A percentile compares a stretch with the other conserved stretches of the same genome.
These are phyloP conservation scores for Takifugu rubripes DNA, from an alignment of 2,797 vertebrate species.

Conservation along the genomic window DNA sequence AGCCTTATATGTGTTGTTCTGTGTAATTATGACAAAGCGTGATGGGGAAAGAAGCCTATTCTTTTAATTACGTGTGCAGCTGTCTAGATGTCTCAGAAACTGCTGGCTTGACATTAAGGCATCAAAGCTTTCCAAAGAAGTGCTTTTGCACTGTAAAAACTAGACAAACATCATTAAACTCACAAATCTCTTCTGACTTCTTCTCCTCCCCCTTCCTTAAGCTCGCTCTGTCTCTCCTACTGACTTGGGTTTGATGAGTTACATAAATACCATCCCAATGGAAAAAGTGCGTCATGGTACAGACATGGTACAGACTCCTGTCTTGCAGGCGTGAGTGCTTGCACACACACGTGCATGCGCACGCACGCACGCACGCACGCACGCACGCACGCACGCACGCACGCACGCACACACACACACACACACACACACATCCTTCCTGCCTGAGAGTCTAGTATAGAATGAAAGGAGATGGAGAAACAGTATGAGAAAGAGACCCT, in stretches of 20 bases:
- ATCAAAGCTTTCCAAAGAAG: slow-evolving; percentile 53
- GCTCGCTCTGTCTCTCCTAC: slow-evolving; percentile 46
- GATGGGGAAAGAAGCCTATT: slow-evolving; percentile 15
- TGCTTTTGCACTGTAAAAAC: slow-evolving; percentile 58
- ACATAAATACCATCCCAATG: slow-evolving; percentile 77
- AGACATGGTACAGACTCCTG: slow-evolving; percentile 71
- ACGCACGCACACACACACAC: slow-evolving; percentile 7
- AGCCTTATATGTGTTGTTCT: slow-evolving; percentile 46
- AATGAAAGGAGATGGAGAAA: slow-evolving; percentile 9
- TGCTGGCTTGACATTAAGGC: slow-evolving; percentile 48
- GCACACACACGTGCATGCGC: slow-evolving; percentile 8
- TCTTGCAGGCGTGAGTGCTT: slow-evolving; percentile 38
- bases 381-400: slow-evolving; percentile 10
- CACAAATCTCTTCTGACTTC: slow-evolving; percentile 64
- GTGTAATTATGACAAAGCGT: slow-evolving; percentile 42
- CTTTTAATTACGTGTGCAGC: slow-evolving; percentile 28
- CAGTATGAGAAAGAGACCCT: slow-evolving; percentile 1
- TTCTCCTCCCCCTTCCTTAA: slow-evolving; percentile 26
- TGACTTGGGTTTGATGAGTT: slow-evolving; percentile 71
- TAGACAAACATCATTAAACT: slow-evolving; percentile 70
- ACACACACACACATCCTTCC: slow-evolving; percentile 13
- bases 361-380: slow-evolving; percentile 9
- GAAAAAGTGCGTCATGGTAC: slow-evolving; percentile 75
- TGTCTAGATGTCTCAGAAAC: slow-evolving; percentile 43
- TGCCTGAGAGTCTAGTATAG: slow-evolving; percentile 39